Percentiles rank a stretch among this genome's conserved stretches.
Evolutionary conservation across 2,888 invertebrate genomes (phyloP).

Genomic region (Parelbella ahira): DNA sequence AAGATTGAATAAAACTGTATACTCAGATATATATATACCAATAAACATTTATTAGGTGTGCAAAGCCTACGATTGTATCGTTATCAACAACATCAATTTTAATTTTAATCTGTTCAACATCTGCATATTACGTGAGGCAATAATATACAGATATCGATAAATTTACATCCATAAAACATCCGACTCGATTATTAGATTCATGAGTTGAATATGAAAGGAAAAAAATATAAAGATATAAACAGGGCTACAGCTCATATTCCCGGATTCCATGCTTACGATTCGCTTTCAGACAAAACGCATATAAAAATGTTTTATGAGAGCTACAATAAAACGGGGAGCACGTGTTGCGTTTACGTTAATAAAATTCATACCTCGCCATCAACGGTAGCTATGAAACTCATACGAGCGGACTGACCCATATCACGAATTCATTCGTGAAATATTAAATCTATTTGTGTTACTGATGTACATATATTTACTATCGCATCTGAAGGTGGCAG

Average conservation of each 20-base stretch:
- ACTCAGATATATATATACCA: too few relatives aligned
- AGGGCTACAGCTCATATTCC: constrained; percentile 5
- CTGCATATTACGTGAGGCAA: too few relatives aligned
- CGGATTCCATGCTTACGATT: constrained; percentile 11
- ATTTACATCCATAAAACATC: constrained; percentile 7
- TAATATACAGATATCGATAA: constrained; percentile 11
- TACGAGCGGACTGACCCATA: constrained; percentile 34
- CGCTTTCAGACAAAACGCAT: constrained; percentile 23
- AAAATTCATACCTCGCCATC: constrained; percentile 34
- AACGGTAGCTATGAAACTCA: constrained; percentile 33
- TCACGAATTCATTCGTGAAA: constrained; percentile 34
- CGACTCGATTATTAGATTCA: constrained; percentile 14
- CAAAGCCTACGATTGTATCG: too few relatives aligned
- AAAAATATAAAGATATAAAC: constrained; percentile 9
- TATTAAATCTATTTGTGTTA: constrained; percentile 29
- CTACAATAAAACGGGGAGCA: constrained; percentile 33
- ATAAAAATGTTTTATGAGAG: constrained; percentile 30
- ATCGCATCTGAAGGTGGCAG: too few relatives aligned
- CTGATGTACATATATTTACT: too few relatives aligned
- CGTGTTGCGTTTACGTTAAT: constrained; percentile 35
- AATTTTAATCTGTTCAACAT: too few relatives aligned
- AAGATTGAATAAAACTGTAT: too few relatives aligned
- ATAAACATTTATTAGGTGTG: too few relatives aligned
- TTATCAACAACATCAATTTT: too few relatives aligned
- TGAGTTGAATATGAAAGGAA: constrained; percentile 21